Percentiles rank a stretch among this genome's conserved stretches.
Conservation (phyloP, 2,113 vertebrate species). For the Chloropsis hardwickii region DNA sequence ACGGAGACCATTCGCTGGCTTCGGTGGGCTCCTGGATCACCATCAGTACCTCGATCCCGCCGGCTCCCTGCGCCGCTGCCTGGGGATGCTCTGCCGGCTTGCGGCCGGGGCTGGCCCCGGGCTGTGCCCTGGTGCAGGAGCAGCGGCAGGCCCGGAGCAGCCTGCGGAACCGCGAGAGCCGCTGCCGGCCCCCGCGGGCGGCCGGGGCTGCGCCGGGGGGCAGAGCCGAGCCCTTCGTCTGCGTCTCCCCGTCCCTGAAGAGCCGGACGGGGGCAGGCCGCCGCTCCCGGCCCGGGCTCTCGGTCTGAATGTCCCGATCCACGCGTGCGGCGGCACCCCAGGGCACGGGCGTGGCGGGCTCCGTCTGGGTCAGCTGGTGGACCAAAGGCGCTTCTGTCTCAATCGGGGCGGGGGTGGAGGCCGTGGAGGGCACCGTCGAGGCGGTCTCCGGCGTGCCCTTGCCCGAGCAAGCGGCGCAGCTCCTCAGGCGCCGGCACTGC, state of each 20-base stretch:
- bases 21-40: not conserved
- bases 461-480: not conserved
- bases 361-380: not conserved
- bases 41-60: rapidly evolving
- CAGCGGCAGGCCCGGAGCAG: not conserved
- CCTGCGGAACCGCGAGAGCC: not conserved
- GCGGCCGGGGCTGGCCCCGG: not conserved
- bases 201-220: rapidly evolving
- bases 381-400: not conserved
- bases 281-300: not conserved
- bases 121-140: not conserved
- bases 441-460: not conserved
- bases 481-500: not conserved
- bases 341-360: rapidly evolving
- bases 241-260: not conserved
- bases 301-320: not conserved
- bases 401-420: rapidly evolving
- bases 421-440: not conserved
- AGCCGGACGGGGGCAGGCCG: rapidly evolving
- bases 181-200: rapidly evolving
- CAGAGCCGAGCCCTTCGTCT: rapidly evolving
- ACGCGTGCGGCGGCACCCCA: rapidly evolving
- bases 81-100: not conserved
- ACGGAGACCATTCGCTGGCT: too few species aligned
- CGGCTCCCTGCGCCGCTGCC: rapidly evolving